Evolutionary conservation across 2,888 invertebrate genomes (phyloP).

Genomic region (Sturmia bella): DNA sequence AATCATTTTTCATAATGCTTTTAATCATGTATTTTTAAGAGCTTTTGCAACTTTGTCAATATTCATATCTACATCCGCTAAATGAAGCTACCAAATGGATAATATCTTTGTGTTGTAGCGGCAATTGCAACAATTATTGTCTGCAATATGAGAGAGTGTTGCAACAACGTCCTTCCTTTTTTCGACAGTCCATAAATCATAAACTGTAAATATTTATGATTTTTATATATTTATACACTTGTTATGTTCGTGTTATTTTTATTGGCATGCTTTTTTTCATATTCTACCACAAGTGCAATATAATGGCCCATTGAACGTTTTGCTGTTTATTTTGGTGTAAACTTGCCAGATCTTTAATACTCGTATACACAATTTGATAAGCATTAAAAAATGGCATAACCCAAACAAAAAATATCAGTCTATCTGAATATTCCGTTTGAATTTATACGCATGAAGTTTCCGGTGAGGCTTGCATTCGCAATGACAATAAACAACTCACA

Average conservation of each 20-base stretch:
- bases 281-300: slow-evolving; percentile 30
- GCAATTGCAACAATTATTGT: background rate
- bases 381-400: no score
- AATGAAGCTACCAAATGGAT: slow-evolving; percentile 9
- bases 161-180: slow-evolving; percentile 50
- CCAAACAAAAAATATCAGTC: no score
- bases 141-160: slow-evolving; percentile 21
- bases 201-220: slow-evolving; percentile 78
- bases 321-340: no score
- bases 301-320: slow-evolving; percentile 6
- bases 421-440: no score
- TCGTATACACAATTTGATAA: no score
- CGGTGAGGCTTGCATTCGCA: no score
- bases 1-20: no score
- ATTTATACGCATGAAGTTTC: no score
- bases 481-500: no score
- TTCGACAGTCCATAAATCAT: slow-evolving; percentile 76
- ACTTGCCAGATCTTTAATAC: no score
- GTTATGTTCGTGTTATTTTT: slow-evolving; percentile 70
- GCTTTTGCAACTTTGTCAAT: background rate
- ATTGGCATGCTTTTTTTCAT: slow-evolving; percentile 40
- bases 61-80: background rate
- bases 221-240: slow-evolving; percentile 73
- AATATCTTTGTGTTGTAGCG: slow-evolving; percentile 15
- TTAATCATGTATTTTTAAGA: slow-evolving; percentile 8